phyloP scores from a whole-genome alignment of 2,888 invertebrate genomes.

The Cetonia aurata region DNA sequence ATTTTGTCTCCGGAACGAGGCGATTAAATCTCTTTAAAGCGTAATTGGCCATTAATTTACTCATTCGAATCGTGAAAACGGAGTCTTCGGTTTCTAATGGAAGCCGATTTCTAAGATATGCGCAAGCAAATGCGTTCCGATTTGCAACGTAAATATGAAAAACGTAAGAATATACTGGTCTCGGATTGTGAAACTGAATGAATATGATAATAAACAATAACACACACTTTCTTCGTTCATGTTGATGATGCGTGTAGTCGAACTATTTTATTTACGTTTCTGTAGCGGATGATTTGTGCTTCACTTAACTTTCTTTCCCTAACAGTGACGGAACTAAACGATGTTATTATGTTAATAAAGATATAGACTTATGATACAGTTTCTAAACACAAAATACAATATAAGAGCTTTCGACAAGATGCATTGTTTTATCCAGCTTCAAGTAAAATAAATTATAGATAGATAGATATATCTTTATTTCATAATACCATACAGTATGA shows the following conservation, averaged over 20 bases:
- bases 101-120: conserved; percentile 1
- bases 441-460: too few relatives aligned
- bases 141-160: neutral
- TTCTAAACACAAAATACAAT: too few relatives aligned
- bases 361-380: too few relatives aligned
- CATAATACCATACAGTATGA: too few relatives aligned
- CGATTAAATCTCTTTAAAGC: conserved; percentile 6
- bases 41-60: conserved; percentile 5
- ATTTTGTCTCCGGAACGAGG: conserved; percentile 4
- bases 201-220: neutral
- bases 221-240: conserved; percentile 10
- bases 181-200: conserved; percentile 2
- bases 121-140: neutral
- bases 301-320: conserved; percentile 16
- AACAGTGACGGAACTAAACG: neutral
- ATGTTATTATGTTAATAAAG: too few relatives aligned
- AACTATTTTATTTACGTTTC: neutral
- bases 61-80: neutral
- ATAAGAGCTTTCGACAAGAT: too few relatives aligned
- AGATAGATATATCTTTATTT: too few relatives aligned
- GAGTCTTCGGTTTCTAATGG: conserved; percentile 20
- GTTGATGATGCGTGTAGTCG: neutral
- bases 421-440: too few relatives aligned
- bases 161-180: neutral
- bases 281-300: too few relatives aligned